Evolutionary conservation across 1,140 invertebrate genomes (phyloP).

Genomic region (Micrasema minimum): DNA sequence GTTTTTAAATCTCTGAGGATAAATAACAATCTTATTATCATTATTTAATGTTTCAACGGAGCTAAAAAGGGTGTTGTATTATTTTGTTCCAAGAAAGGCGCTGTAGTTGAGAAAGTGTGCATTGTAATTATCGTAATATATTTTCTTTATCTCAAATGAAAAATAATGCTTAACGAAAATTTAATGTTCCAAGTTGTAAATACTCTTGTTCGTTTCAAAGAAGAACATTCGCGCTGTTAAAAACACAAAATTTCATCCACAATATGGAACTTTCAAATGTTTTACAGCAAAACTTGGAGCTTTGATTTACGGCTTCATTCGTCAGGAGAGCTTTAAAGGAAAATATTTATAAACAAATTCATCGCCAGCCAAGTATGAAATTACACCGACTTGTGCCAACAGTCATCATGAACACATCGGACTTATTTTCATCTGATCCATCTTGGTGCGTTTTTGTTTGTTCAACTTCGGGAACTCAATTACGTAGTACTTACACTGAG

Average conservation of each 20-base stretch:
- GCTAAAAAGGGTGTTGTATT: background rate
- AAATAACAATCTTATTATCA: background rate
- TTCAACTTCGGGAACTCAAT: background rate
- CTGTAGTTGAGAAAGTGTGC: background rate
- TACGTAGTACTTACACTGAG: too few species aligned
- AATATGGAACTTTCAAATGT: constrained; percentile 27
- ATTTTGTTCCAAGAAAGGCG: background rate
- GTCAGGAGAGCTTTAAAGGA: constrained; percentile 1
- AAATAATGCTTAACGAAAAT: constrained; percentile 12
- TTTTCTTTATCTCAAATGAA: constrained; percentile 6
- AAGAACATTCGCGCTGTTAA: background rate
- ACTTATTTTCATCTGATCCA: background rate
- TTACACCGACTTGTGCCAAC: background rate
- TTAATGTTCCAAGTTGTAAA: background rate
- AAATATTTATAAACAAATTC: constrained; percentile 31
- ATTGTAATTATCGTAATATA: background rate
- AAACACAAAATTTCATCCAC: constrained; percentile 17
- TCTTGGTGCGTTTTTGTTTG: background rate
- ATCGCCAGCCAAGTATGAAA: constrained; percentile 26
- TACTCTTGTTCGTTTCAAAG: constrained; percentile 10
- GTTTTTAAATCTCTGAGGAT: too few species aligned
- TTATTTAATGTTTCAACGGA: background rate
- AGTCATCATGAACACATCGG: background rate
- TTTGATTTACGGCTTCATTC: constrained; percentile 32
- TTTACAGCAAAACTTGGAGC: constrained; percentile 12